Conservation (phyloP, 2,797 vertebrate species). For the Labeo calbasu region DNA sequence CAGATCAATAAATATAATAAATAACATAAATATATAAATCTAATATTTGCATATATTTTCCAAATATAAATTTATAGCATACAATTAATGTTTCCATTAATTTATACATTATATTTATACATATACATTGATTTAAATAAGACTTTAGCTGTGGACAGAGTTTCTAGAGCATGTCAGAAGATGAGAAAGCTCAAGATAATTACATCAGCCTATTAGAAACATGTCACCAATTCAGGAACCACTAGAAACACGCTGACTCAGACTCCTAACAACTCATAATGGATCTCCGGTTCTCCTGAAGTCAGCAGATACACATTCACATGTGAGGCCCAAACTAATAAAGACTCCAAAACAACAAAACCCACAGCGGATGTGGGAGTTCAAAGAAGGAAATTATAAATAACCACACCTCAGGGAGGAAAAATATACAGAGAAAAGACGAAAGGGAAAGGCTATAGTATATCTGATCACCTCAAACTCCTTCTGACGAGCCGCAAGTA, state of each 20-base stretch:
- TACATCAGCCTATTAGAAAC: slow-evolving; percentile 22
- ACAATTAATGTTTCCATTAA: too few species aligned
- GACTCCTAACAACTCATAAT: background rate
- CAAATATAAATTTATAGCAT: too few species aligned
- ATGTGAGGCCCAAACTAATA: too few species aligned
- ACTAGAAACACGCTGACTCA: slow-evolving; percentile 41
- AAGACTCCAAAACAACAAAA: background rate
- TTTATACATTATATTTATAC: too few species aligned
- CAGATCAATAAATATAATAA: too few species aligned
- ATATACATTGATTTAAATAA: background rate
- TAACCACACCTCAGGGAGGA: background rate
- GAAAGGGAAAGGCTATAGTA: background rate
- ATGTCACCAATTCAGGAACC: slow-evolving; percentile 28
- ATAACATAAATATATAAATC: too few species aligned
- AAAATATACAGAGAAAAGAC: background rate
- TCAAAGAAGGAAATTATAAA: background rate
- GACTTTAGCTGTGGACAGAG: slow-evolving; percentile 4
- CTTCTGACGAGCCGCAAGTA: background rate
- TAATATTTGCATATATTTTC: too few species aligned
- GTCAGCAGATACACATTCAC: background rate
- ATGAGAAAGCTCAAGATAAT: slow-evolving; percentile 42
- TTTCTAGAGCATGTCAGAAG: background rate
- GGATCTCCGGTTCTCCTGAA: background rate
- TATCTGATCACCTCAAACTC: background rate
- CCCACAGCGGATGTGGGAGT: background rate